phyloP scores from a whole-genome alignment of 2,113 vertebrate species.

The Tringa solitaria region DNA sequence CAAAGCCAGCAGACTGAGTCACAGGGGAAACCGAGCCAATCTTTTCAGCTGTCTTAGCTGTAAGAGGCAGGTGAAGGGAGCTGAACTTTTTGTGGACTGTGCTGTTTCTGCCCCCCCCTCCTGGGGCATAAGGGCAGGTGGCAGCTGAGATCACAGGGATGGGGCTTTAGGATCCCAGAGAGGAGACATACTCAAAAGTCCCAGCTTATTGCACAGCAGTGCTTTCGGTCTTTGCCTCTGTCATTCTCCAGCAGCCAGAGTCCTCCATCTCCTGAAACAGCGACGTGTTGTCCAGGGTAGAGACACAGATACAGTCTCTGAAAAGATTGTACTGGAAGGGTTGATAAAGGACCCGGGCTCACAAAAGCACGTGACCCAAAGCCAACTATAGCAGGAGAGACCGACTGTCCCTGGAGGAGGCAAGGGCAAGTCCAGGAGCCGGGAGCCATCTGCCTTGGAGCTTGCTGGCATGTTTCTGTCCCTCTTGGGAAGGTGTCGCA shows the following conservation, averaged over 20 bases:
- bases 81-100: background rate
- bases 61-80: background rate
- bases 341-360: background rate
- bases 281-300: rapidly evolving
- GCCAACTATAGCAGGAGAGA: rapidly evolving
- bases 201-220: too few species aligned
- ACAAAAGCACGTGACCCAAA: background rate
- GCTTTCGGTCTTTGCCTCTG: background rate
- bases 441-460: background rate
- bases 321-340: background rate
- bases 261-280: background rate
- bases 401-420: background rate
- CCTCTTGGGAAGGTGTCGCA: background rate
- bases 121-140: background rate
- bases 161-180: background rate
- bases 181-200: background rate
- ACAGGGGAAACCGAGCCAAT: background rate
- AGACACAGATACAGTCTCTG: rapidly evolving
- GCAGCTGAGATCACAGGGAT: background rate
- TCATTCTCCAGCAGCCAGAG: background rate
- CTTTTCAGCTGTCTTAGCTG: too few species aligned
- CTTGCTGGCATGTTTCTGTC: background rate
- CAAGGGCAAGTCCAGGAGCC: rapidly evolving
- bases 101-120: background rate
- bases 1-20: background rate